phyloP scores from a whole-genome alignment of 2,888 invertebrate species.

The Dolichopus griseipennis region DNA sequence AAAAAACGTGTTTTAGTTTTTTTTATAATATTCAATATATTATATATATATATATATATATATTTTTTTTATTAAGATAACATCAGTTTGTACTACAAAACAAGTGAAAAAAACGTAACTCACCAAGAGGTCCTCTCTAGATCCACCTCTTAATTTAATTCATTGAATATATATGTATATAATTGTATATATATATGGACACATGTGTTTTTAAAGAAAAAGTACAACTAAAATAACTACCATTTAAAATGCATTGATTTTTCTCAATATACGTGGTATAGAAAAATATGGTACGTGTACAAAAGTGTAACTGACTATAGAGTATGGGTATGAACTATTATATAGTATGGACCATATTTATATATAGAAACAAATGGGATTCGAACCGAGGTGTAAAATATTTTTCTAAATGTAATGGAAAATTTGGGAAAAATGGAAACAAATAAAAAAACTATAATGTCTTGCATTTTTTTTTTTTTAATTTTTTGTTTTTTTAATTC shows the following conservation, averaged over 20 bases:
- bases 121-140: background rate
- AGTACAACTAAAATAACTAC: background rate
- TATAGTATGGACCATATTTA: background rate
- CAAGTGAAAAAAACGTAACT: background rate
- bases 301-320: background rate
- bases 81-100: background rate
- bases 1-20: background rate
- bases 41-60: no score
- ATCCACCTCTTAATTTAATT: background rate
- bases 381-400: background rate
- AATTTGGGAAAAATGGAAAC: background rate
- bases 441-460: background rate
- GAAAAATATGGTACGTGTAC: no score
- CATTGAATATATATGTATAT: background rate
- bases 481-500: background rate
- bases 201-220: background rate
- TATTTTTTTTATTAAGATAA: no score
- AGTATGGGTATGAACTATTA: no score
- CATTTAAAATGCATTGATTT: background rate
- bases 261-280: no score
- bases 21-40: background rate
- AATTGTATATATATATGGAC: background rate
- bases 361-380: background rate
- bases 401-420: background rate
- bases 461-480: background rate